Evolutionary conservation across 1,140 invertebrate species (phyloP), one percentile per base, ranked within the genome.

Genomic region (Pemphigus obesinymphae): DNA sequence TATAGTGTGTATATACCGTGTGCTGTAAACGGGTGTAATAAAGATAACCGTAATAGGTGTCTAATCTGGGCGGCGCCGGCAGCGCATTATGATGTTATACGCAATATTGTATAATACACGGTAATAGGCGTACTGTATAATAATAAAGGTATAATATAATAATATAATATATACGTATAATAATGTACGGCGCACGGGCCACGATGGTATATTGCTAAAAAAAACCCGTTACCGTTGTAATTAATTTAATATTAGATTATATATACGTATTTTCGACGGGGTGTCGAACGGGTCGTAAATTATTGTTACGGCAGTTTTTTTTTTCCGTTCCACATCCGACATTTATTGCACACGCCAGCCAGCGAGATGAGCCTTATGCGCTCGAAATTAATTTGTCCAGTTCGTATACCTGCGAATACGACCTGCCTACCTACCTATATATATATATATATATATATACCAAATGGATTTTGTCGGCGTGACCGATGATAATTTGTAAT

Each of bases 151-250:
- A n/a, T n/a, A n/a, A n/a, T n/a, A n/a, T n/a, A n/a, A n/a, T n/a
- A n/a, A n/a, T n/a, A n/a, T n/a, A n/a, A 11, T 11, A 11, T 13
- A 45, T 13, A 11, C 43, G 10, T 1, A 45, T 11, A 11, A 5
- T 45, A 45, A 45, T 45, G 10, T 20, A 68, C 58, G 43, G 43
- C 43, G 43, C 43, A 40, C 13, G 45, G 45, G 45, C 31, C 63
- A 34, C n/a, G 34, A 3, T 10, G n/a, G 34, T 43, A 43, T 26
- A 43, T 70, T 37, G 37, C 37, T 37, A 70, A 43, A 43, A 70
- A n/a, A n/a, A n/a, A n/a, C n/a, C 66, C 66, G 66, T 70, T 45
- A 70, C n/a, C 66, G 11, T 23, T 26, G 66, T 70, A 70, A 70
- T 68, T 40, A 70, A 70, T 70, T 70, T 45, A 43, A 45, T 43